These are phyloP conservation scores for Rhincodon typus DNA, from an alignment of 2,797 vertebrate species.

Conservation along the genomic window DNA sequence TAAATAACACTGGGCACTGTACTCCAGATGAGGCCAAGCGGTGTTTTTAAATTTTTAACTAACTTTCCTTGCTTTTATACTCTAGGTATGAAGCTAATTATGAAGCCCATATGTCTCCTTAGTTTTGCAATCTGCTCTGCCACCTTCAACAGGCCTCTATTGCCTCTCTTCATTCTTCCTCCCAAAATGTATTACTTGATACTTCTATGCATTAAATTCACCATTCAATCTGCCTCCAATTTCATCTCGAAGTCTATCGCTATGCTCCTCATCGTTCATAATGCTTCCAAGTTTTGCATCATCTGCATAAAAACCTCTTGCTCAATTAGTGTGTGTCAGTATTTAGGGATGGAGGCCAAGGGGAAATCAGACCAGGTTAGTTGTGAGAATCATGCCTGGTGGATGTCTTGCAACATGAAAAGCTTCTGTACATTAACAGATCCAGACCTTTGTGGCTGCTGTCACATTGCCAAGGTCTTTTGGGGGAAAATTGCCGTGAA, in stretches of 20 bases:
- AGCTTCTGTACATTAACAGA: neutral
- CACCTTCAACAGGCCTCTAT: neutral
- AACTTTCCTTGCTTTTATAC: neutral
- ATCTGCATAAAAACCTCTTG: neutral
- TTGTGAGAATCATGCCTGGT: no score
- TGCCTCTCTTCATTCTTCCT: neutral
- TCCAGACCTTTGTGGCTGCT: neutral
- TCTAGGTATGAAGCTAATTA: neutral
- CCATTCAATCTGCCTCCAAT: neutral
- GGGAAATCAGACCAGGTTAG: no score
- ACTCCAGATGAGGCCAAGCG: neutral
- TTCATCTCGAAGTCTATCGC: neutral
- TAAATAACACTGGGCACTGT: neutral
- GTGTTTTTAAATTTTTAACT: neutral
- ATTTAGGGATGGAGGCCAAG: no score
- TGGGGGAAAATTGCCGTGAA: neutral
- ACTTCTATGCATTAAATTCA: neutral
- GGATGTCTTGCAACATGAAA: neutral
- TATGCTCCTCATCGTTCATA: no score
- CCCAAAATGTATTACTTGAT: neutral
- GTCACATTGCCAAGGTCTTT: neutral
- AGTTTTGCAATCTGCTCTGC: neutral
- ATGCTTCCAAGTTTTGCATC: neutral
- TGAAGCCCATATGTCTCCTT: neutral
- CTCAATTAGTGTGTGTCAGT: neutral